phyloP scores from a whole-genome alignment of 2,888 invertebrate genomes.

The Melanostoma scalare region DNA sequence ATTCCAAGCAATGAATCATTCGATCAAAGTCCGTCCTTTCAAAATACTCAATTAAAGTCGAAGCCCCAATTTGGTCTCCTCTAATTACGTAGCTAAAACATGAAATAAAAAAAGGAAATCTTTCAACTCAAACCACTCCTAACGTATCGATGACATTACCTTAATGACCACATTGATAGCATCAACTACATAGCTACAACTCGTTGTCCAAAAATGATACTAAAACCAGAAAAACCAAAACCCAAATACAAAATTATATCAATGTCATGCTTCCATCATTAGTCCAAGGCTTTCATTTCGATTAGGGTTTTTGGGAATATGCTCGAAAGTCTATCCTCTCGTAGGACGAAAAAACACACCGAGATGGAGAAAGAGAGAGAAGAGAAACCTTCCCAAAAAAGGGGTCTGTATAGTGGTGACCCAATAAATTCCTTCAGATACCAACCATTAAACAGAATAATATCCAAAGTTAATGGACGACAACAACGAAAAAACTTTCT shows the following conservation, averaged over 20 bases:
- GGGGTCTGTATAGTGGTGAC: conserved; percentile 24
- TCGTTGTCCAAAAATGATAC: background rate
- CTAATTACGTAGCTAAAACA: conserved; percentile 16
- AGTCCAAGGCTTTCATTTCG: conserved; percentile 55
- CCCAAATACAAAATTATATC: conserved; percentile 56
- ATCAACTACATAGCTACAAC: background rate
- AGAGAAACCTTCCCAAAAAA: background rate
- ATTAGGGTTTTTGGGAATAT: conserved; percentile 36
- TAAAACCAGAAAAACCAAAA: background rate
- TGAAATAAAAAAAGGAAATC: background rate
- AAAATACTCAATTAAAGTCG: conserved; percentile 12
- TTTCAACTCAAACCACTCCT: conserved; percentile 11
- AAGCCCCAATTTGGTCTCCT: background rate
- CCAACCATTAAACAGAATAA: conserved; percentile 54
- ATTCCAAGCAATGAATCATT: conserved; percentile 13
- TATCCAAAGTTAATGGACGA: conserved; percentile 45
- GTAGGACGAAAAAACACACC: background rate
- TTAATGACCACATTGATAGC: conserved; percentile 51
- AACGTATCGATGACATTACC: conserved; percentile 57
- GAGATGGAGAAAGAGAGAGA: too few relatives aligned
- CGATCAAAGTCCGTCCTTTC: conserved; percentile 4
- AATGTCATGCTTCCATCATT: conserved; percentile 62
- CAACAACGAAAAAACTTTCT: conserved; percentile 40
- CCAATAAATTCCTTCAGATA: conserved; percentile 32
- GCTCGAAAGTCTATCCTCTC: conserved; percentile 8